A percentile compares a stretch with the other conserved stretches of the same genome.
Conservation (phyloP, 2,113 vertebrate species). For the Zosterops pallidus region DNA sequence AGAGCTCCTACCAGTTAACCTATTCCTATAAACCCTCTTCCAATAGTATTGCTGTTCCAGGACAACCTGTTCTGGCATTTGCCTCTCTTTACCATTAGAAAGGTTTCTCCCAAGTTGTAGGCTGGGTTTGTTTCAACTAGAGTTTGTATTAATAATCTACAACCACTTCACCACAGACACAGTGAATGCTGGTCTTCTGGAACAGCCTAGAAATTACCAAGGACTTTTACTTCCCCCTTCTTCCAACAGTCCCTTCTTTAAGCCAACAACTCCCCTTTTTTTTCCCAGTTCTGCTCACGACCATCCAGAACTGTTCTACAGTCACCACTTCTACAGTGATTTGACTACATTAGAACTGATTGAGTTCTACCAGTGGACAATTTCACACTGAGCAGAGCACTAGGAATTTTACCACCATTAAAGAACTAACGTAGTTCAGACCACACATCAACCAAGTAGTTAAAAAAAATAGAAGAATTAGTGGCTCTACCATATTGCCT, state of each 20-base stretch:
- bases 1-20: neutral
- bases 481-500: neutral
- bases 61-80: neutral
- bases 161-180: neutral
- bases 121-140: neutral
- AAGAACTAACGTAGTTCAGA: neutral
- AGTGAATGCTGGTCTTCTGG: neutral
- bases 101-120: too few relatives aligned
- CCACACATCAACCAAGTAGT: neutral
- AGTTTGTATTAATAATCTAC: neutral
- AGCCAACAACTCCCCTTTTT: neutral
- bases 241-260: neutral
- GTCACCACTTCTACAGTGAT: neutral
- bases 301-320: neutral
- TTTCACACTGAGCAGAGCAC: neutral
- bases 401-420: neutral
- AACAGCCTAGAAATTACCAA: neutral
- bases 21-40: neutral
- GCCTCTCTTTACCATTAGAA: neutral
- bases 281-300: too few relatives aligned
- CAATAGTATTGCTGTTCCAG: rapidly evolving
- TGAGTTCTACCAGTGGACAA: neutral
- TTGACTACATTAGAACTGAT: neutral
- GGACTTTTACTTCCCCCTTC: neutral
- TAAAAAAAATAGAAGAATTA: neutral